A percentile compares a stretch with the other conserved stretches of the same genome.
Evolutionary conservation across 2,113 vertebrate species (phyloP).

Genomic region (Onychostoma macrolepis): DNA sequence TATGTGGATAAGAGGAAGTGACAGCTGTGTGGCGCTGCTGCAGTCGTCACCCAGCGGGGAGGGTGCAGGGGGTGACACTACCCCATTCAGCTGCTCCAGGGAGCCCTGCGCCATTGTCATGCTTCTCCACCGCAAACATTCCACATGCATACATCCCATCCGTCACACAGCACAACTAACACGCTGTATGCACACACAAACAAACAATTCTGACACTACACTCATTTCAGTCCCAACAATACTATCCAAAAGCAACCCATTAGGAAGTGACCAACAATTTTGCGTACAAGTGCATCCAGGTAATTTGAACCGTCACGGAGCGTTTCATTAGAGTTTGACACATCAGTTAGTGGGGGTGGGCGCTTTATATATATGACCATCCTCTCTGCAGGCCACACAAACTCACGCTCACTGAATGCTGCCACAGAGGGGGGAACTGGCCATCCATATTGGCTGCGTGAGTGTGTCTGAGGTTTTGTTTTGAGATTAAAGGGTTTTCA

Average conservation of each 20-base stretch:
- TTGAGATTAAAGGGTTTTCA: conserved; percentile 82
- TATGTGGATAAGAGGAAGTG: conserved; percentile 65
- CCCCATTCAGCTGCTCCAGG: conserved; percentile 70
- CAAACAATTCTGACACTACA: neutral
- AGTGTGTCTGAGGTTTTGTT: conserved; percentile 76
- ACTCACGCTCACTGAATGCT: neutral
- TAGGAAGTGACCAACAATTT: neutral
- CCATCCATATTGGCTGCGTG: conserved; percentile 66
- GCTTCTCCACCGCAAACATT: conserved; percentile 65
- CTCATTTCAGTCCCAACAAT: neutral
- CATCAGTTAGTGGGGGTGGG: conserved; percentile 1
- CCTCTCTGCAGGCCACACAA: neutral
- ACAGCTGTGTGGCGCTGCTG: conserved; percentile 68
- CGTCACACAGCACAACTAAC: conserved; percentile 2
- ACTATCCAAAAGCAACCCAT: neutral
- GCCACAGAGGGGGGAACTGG: conserved; percentile 59
- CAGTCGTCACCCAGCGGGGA: conserved; percentile 71
- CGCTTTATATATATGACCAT: neutral
- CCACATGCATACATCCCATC: conserved; percentile 43
- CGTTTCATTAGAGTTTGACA: neutral
- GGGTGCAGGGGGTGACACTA: conserved; percentile 68
- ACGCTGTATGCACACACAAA: conserved; percentile 12
- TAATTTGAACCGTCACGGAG: neutral
- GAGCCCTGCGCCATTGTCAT: conserved; percentile 71
- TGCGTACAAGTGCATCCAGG: neutral